Evolutionary conservation across 2,888 invertebrate genomes (phyloP).

Genomic region (Ethmia dodecea): DNA sequence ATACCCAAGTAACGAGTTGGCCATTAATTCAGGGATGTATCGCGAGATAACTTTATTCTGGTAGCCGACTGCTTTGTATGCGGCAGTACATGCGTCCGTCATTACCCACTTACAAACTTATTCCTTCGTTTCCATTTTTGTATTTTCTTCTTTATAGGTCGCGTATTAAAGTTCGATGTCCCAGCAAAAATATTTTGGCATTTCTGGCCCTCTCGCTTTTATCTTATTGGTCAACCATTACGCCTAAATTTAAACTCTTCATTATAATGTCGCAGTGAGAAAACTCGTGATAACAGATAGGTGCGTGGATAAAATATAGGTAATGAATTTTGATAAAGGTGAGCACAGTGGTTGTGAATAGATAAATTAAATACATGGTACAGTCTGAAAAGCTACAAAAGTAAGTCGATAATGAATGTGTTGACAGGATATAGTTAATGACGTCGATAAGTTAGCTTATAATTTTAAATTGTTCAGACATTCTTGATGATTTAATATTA

Average conservation of each 20-base stretch:
- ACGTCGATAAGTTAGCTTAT: constrained; percentile 33
- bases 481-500: too few relatives aligned
- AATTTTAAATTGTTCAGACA: constrained; percentile 18
- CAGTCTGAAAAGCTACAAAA: constrained; percentile 36
- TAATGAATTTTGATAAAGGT: constrained; percentile 69
- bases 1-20: constrained; percentile 75
- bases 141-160: constrained; percentile 32
- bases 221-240: constrained; percentile 77
- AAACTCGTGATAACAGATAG: constrained; percentile 64
- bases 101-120: constrained; percentile 55
- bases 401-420: constrained; percentile 36
- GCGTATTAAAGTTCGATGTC: constrained; percentile 21
- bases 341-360: constrained; percentile 36
- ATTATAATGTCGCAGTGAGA: constrained; percentile 73
- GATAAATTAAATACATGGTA: constrained; percentile 37
- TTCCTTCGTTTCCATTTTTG: constrained; percentile 13
- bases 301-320: constrained; percentile 65
- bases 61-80: constrained; percentile 77
- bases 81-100: constrained; percentile 71
- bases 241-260: constrained; percentile 77
- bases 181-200: constrained; percentile 29
- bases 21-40: constrained; percentile 76
- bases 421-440: constrained; percentile 38
- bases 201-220: constrained; percentile 67
- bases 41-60: constrained; percentile 77